Evolutionary conservation across 2,797 vertebrate species (phyloP).

Genomic region (Melanogrammus aeglefinus): DNA sequence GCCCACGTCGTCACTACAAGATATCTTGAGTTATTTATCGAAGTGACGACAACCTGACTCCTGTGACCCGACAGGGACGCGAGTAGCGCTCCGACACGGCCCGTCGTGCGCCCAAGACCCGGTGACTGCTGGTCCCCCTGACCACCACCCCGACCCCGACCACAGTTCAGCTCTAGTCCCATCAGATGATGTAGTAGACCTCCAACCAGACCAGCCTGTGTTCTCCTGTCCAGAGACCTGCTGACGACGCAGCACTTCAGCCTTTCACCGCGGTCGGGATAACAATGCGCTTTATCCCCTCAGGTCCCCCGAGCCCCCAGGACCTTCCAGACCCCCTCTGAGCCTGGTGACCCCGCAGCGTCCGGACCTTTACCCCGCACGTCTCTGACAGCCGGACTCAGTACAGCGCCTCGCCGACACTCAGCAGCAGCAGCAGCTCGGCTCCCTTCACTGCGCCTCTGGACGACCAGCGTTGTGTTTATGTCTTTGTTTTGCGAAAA

Average conservation of each 20-base stretch:
- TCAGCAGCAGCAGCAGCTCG: constrained; percentile 49
- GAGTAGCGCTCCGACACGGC: too few relatives aligned
- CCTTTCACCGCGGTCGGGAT: constrained; percentile 22
- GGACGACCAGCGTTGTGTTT: constrained; percentile 98
- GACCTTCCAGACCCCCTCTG: constrained; percentile 48
- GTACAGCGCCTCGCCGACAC: constrained; percentile 30
- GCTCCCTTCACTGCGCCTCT: constrained; percentile 88
- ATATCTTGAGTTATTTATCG: too few relatives aligned
- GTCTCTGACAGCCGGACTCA: constrained; percentile 30
- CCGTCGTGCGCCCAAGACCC: not conserved
- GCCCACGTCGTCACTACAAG: too few relatives aligned
- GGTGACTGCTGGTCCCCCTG: not conserved
- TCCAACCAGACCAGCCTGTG: too few relatives aligned
- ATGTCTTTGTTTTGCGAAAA: constrained; percentile 99
- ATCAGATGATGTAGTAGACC: too few relatives aligned
- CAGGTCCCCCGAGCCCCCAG: constrained; percentile 30
- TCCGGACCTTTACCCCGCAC: constrained; percentile 47
- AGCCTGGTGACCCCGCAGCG: constrained; percentile 32
- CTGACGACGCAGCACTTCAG: constrained; percentile 23
- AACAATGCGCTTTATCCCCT: constrained; percentile 36
- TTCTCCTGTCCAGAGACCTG: not conserved
- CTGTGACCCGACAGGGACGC: too few relatives aligned
- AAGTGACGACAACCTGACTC: too few relatives aligned
- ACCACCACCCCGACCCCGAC: not conserved
- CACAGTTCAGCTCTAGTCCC: too few relatives aligned